Base-by-base conservation (phyloP, 1,140 invertebrate species). In the Drosophila erecta region DNA sequence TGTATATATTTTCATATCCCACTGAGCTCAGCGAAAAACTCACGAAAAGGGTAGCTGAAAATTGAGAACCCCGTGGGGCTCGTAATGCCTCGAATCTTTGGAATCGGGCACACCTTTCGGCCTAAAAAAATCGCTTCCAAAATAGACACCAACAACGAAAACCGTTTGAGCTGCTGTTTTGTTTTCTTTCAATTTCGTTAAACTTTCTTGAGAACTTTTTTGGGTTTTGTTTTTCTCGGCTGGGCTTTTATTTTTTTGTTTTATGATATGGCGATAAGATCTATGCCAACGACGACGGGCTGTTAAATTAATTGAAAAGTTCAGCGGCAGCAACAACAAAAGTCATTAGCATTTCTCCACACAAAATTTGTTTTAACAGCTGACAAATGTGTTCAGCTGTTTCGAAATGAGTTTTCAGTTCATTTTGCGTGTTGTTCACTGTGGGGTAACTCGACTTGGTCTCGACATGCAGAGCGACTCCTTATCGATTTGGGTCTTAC, bases 251-350 rank as follows among this genome's bases (percentile, higher is more conserved):
- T 76, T 53, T 76, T 76, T 57, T 67, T 76, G 57, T 79, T 84
- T 86, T 86, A 87, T 83, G 83, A 86, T 79, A 62, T 35, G 71
- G 43, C 65, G 83, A 87, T 87, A 87, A 87, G 83, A 86, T 86
- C 83, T 87, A 79, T 87, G 83, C 78, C 79, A 71, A 71, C 59
- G 69, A 75, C 62, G 59, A 53, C 20, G 58, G 51, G 81, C 70
- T 86, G 46, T 81, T 76, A 81, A 87, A 87, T 87, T 87, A 87
- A 87, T 89, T 87, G 84, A 83, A 87, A 87, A 86, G 84, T 87
- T 87, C 74, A 76, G 51, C 79, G 56, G 69, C 27, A 11, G n/a
- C 37, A 71, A 30, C 60, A 84, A 44, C 49, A 60, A 64, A 83
- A 81, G 47, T 67, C 83, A 83, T 86, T 83, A 86, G 76, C 81